phyloP scores from a whole-genome alignment of 2,797 vertebrate species.

The Pantherophis alleghaniensis region DNA sequence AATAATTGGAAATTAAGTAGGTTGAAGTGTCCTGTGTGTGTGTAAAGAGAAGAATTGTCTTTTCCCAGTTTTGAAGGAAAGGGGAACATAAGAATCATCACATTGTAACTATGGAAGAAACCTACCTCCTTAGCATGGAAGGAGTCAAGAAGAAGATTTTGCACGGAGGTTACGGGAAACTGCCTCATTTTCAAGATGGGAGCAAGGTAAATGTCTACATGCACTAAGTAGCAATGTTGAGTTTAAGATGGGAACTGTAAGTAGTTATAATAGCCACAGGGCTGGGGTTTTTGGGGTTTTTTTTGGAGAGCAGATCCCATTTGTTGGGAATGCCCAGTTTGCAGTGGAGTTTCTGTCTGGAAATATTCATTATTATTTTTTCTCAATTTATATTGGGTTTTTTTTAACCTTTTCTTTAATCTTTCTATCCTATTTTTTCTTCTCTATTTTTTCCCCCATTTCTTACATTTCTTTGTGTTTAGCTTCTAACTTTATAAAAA shows the following conservation, averaged over 20 bases:
- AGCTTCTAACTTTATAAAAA: neutral
- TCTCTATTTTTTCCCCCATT: neutral
- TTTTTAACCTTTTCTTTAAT: neutral
- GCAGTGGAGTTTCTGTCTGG: neutral
- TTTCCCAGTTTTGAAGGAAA: neutral
- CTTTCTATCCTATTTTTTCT: neutral
- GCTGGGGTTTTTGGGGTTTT: neutral
- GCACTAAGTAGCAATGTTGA: neutral
- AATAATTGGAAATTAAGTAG: neutral
- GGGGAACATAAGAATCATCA: fast-evolving
- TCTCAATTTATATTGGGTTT: neutral
- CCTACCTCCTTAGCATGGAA: conserved; percentile 76
- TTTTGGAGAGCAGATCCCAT: neutral
- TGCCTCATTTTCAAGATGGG: conserved; percentile 81
- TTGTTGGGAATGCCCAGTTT: neutral
- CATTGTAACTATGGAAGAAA: conserved; percentile 76
- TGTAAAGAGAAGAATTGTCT: neutral
- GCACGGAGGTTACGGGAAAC: conserved; percentile 76
- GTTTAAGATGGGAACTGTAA: neutral
- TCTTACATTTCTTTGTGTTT: neutral
- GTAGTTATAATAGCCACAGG: neutral
- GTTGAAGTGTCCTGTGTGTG: neutral
- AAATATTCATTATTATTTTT: neutral
- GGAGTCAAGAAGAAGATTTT: conserved; percentile 89
- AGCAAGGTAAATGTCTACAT: conserved; percentile 76